Evolutionary conservation across 1,140 invertebrate species (phyloP), one percentile per base, ranked within the genome.

Genomic region (Laodelphax striatellus): DNA sequence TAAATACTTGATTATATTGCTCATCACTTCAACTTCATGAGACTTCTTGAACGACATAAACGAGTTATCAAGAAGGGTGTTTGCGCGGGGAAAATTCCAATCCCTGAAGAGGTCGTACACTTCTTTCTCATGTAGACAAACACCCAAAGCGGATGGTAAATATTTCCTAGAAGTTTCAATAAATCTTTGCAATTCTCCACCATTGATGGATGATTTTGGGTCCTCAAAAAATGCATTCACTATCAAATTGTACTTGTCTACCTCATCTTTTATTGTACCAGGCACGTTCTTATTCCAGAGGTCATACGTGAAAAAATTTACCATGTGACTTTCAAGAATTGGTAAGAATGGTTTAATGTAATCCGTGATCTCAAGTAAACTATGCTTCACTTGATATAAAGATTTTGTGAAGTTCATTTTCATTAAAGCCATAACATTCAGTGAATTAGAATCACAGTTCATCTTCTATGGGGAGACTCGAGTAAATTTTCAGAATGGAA

Each of bases 321-420:
- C 87, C 75, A 90, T 83, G 71, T 92, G 89, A n/a, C 52, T 85
- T 71, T 90, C 84, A 2, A 82, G 79, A 46, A 91, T 73, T 2
- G 78, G 72, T 61, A 83, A 67, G 64, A 82, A 73, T 1, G 79
- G 76, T 52, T 77, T 70, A 10, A 90, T 68, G 70, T 82, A 86
- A 17, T 65, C 64, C 11, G 81, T 68, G 3, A 81, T 69, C 41
- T 72, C 71, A 31, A 83, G 73, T 61, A 88, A 74, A 41, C 81
- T 62, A 16, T 10, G 16, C 0, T 8, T n/a, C 17, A 62, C 13
- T 16, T 17, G 16, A 24, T 58, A n/a, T 53, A 56, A 52, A 17
- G 28, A 16, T 44, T 63, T 57, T n/a, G 21, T 31, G 17, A 43
- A 38, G 54, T 52, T 13, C 44, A 17, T 24, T 61, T 17, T 16